Base-by-base conservation (phyloP, 1,140 invertebrate genomes). In the Triops cancriformis region DNA sequence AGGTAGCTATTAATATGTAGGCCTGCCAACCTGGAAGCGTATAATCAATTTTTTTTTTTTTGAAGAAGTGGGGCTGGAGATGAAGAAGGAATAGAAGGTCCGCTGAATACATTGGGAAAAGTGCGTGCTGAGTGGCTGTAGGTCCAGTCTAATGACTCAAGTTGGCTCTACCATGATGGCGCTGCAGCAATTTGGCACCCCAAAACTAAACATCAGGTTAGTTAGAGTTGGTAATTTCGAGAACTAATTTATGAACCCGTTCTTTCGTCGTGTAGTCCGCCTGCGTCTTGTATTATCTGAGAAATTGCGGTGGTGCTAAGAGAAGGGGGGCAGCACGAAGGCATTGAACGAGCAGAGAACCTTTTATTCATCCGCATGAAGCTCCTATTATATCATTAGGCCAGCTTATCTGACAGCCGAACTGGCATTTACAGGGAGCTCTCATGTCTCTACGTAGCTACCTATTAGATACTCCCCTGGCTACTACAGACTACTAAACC, bases 131-230 rank as follows among this genome's bases (percentile, higher is more conserved):
- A 23, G 14, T n/a, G 51, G 51, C 18, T n/a, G 51, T 64, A 64
- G 51, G 51, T 64, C 2, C 51, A 6, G 51, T 64, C 14, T 64
- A 64, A 64, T 64, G 51, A 23, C 18, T 64, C 18, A 23, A 64
- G 51, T 7, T 37, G 31, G 31, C 7, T 37, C 31, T 37, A 18
- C 18, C 23, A 64, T 18, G 51, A 37, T 23, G 51, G 51, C 18
- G 51, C n/a, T 64, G 51, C 14, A 64, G 51, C 51, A 64, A 64
- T 64, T 64, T 64, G 51, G 51, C 51, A 64, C 51, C 51, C 51
- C 10, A 23, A 64, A 23, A n/a, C 23, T n/a, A n/a, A 64, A 64
- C 18, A 64, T 64, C 23, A 64, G 14, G 51, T 64, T 64, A 64
- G 51, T n/a, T 64, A 64, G 23, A 18, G 14, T 64, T 18, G 51